Evolutionary conservation across 2,888 invertebrate genomes (phyloP), one percentile per base, ranked within the genome.

Genomic region (Chirona hameri): DNA sequence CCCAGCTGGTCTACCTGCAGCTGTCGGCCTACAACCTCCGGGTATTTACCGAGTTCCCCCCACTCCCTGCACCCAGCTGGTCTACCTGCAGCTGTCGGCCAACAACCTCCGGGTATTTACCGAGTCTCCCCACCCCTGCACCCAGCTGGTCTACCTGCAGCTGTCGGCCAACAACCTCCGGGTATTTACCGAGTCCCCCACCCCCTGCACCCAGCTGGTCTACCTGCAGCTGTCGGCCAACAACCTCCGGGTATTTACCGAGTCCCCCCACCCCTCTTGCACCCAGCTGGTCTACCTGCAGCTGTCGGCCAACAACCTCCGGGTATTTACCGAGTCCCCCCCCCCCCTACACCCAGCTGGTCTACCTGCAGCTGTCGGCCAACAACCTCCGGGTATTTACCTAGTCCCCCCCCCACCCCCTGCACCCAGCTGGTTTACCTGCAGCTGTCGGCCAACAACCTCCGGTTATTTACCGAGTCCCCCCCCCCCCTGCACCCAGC

Each of bases 401-500:
- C n/a, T 2, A n/a, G 60, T 60, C 24, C 18, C 24, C 9, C 21
- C n/a, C n/a, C n/a, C n/a, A 3, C 39, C 39, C 92, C 93, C 85
- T 97, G 97, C 90, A 90, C 91, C 46, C 91, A 92, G 87, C 84
- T 87, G 46, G 85, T 85, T 80, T 86, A 87, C 84, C n/a, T 84
- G 7, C 39, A 39, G 39, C 39, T 39, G 39, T 39, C 39, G 39
- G 39, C 39, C 39, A 39, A 39, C 39, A 39, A 39, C 39, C 39
- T 39, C 39, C 39, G 39, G 39, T 2, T 39, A 39, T 39, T 39
- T 39, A n/a, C n/a, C n/a, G n/a, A n/a, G n/a, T n/a, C n/a, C n/a
- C n/a, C n/a, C n/a, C n/a, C n/a, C n/a, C n/a, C n/a, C n/a, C 85
- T 97, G 97, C 90, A 90, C 91, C 46, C 91, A 92, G 87, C 84